Percentiles rank a stretch among this genome's conserved stretches.
Evolutionary conservation across 1,140 invertebrate genomes (phyloP).

Genomic region (Drosophila repletoides): DNA sequence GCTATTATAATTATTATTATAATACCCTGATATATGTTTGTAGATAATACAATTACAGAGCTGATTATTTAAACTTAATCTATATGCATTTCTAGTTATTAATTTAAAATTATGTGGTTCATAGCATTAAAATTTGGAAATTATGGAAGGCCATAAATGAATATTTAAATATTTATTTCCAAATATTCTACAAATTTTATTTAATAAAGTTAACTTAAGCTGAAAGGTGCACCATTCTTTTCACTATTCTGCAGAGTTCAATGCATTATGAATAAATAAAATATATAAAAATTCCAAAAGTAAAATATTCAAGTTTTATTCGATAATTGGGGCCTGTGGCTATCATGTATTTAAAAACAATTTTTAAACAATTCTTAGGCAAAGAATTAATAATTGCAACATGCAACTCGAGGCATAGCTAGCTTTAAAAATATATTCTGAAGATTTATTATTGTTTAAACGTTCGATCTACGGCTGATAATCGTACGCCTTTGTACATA

Average conservation of each 20-base stretch:
- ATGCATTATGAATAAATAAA: slow-evolving; percentile 19
- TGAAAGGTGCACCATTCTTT: slow-evolving; percentile 43
- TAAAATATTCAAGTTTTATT: slow-evolving; percentile 1
- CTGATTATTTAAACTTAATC: no score
- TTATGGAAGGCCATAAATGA: no score
- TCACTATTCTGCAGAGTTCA: slow-evolving; percentile 11
- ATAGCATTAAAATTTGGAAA: no score
- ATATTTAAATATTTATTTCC: slow-evolving; percentile 16
- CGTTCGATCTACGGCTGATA: slow-evolving; percentile 59
- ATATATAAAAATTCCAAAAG: not conserved
- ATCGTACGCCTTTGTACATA: slow-evolving; percentile 12
- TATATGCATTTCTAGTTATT: no score
- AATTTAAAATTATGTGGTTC: no score
- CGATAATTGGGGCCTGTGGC: not conserved
- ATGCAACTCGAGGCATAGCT: slow-evolving; percentile 38
- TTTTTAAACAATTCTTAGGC: slow-evolving; percentile 43
- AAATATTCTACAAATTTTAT: slow-evolving; percentile 5
- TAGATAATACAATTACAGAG: no score
- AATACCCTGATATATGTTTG: no score
- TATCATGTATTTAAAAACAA: slow-evolving; percentile 27
- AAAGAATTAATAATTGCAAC: slow-evolving; percentile 50
- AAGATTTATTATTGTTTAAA: slow-evolving; percentile 66
- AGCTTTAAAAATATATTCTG: slow-evolving; percentile 67
- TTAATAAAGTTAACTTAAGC: slow-evolving; percentile 35
- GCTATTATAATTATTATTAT: no score